Conservation (phyloP, 30 jellyfish, hydroid and myxozoan genomes). For the Rhopilema esculentum region DNA sequence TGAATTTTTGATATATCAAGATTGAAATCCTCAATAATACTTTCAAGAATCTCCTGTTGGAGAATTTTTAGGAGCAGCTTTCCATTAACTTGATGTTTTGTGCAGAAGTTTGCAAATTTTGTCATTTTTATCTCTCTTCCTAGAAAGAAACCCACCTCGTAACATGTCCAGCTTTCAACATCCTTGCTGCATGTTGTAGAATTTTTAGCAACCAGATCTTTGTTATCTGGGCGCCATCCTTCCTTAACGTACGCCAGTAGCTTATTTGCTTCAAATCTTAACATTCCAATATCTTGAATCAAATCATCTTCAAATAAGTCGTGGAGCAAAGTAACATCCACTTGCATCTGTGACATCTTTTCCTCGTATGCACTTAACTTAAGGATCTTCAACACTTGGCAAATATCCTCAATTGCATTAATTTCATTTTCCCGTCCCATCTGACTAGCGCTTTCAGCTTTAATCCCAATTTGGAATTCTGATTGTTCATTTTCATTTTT, state of each 20-base stretch:
- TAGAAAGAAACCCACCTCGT: neutral
- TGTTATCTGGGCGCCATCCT: conserved; percentile 8
- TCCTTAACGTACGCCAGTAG: neutral
- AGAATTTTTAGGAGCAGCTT: conserved; percentile 17
- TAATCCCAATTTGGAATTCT: too few relatives aligned
- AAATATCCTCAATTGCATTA: neutral
- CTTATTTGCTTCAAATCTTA: conserved; percentile 22
- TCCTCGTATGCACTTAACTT: conserved; percentile 11
- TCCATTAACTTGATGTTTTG: conserved; percentile 24
- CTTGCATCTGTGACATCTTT: neutral
- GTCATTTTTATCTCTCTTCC: conserved; percentile 19
- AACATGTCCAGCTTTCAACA: neutral
- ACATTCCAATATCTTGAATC: conserved; percentile 23
- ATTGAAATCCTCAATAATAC: conserved; percentile 9
- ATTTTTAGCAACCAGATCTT: neutral
- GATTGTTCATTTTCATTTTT: neutral
- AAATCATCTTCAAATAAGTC: conserved; percentile 14
- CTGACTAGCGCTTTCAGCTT: neutral
- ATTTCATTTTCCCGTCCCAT: neutral
- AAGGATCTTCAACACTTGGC: neutral
- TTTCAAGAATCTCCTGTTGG: conserved; percentile 8
- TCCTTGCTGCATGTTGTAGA: neutral
- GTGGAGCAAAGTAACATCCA: neutral
- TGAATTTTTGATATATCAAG: neutral
- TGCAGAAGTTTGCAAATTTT: conserved; percentile 29